Evolutionary conservation across 2,797 vertebrate genomes (phyloP), one percentile per base, ranked within the genome.

Genomic region (Nyctibius grandis): DNA sequence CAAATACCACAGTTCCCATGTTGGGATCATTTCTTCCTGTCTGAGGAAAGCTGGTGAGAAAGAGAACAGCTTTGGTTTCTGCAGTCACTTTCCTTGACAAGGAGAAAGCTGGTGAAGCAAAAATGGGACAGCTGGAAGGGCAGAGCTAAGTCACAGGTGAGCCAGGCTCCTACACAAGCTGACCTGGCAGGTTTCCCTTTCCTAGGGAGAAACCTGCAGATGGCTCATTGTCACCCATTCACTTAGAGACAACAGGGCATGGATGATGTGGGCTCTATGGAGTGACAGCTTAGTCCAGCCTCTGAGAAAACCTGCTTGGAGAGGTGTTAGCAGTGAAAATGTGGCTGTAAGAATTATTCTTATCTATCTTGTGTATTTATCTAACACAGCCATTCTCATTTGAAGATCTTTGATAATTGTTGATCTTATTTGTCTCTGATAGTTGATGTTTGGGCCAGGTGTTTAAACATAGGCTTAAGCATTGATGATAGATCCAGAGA

Each of bases 31-130:
- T 88, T 68, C 83, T 93, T 93, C 91, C 85, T 88, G 61, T 88
- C 90, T 95, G 79, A 94, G 73, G 85, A 89, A 91, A 95, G 91
- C 76, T 91, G 83, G 53, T 91, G 93, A 93, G 95, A 95, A 95
- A 54, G 15, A 85, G 65, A 90, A 86, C 13, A 13, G 33, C 53
- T 93, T 80, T 36, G 82, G 53, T 65, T 92, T 67, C 76, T 82
- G 67, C 56, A 60, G 48, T 20, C 60, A 3, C 48, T 86, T 88
- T 75, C 38, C 61, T 84, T 57, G 85, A 70, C 57, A 86, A 88
- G 90, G 65, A 90, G 79, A 91, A 90, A 93, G 73, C 61, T 78
- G 61, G 28, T 22, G 65, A 86, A 78, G 61, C 23, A 75, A 75
- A 95, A 95, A 80, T 7, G 33, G 50, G 83, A 78, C 83, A 90